Evolutionary conservation across 1,140 invertebrate species (phyloP).

Genomic region (Hycleus phaleratus): DNA sequence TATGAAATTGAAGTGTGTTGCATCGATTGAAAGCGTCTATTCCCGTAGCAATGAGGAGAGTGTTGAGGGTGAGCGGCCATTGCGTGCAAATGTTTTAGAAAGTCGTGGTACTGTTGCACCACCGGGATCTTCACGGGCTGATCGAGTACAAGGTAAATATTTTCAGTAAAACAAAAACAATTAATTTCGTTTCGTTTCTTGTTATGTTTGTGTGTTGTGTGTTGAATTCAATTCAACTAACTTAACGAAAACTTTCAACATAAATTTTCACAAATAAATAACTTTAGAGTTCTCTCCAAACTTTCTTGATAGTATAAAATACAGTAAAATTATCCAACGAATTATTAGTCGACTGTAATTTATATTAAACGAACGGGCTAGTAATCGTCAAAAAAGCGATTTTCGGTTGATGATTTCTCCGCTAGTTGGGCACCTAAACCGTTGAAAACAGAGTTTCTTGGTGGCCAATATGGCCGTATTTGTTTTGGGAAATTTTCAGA

Average conservation of each 20-base stretch:
- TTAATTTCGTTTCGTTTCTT: neutral
- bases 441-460: too few species aligned
- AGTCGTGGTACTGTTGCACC: constrained; percentile 50
- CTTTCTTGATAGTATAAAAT: too few species aligned
- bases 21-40: constrained; percentile 76
- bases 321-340: neutral
- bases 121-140: constrained; percentile 43
- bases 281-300: neutral
- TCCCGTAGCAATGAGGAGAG: constrained; percentile 76
- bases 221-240: constrained; percentile 19
- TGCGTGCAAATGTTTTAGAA: constrained; percentile 55
- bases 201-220: neutral
- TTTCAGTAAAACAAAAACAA: neutral
- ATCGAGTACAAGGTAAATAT: constrained; percentile 48
- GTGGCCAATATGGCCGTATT: too few species aligned
- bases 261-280: constrained; percentile 2
- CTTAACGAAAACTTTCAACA: constrained; percentile 7
- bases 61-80: constrained; percentile 60
- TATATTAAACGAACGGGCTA: too few species aligned
- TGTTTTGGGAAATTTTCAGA: too few species aligned
- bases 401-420: too few species aligned
- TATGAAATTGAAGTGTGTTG: constrained; percentile 80
- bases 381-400: too few species aligned
- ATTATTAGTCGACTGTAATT: neutral
- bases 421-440: too few species aligned